phyloP scores from a whole-genome alignment of 2,888 invertebrate species.

The Noctuana brunneofusca region DNA sequence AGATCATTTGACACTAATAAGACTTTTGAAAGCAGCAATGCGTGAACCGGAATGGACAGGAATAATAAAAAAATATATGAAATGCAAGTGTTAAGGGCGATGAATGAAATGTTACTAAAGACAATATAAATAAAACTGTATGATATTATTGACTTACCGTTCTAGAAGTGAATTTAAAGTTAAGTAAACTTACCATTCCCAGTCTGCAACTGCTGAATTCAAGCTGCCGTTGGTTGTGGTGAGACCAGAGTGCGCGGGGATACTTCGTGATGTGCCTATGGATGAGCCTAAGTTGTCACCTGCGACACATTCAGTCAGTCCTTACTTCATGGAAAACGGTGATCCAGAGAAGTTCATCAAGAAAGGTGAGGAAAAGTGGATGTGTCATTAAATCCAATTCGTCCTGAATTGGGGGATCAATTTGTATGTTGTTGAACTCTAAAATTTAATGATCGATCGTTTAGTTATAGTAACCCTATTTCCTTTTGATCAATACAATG shows the following conservation, averaged over 20 bases:
- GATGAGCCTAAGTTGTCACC: conserved; percentile 84
- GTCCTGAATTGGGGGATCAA: not conserved
- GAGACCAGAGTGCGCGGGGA: conserved; percentile 86
- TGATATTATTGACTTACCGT: not conserved
- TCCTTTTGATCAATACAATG: too few species aligned
- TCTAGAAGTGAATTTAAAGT: not conserved
- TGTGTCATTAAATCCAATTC: too few species aligned
- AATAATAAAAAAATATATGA: not conserved
- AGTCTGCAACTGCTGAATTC: conserved; percentile 87
- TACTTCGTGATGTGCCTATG: conserved; percentile 83
- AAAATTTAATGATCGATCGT: too few species aligned
- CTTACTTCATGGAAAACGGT: conserved; percentile 85
- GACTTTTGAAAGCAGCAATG: not conserved
- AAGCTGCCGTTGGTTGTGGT: conserved; percentile 87
- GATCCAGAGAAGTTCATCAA: conserved; percentile 85
- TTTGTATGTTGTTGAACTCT: too few species aligned
- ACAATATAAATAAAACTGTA: not conserved
- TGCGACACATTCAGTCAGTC: conserved; percentile 83
- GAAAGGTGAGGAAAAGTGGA: conserved; percentile 74
- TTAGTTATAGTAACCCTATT: too few species aligned
- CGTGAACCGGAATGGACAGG: not conserved
- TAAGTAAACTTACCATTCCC: conserved; percentile 32
- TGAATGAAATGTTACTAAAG: not conserved
- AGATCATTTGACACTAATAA: too few species aligned
- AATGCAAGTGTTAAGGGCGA: not conserved